Evolutionary conservation across 1,140 invertebrate species (phyloP), one percentile per base, ranked within the genome.

Genomic region (Pseudoatta argentina): DNA sequence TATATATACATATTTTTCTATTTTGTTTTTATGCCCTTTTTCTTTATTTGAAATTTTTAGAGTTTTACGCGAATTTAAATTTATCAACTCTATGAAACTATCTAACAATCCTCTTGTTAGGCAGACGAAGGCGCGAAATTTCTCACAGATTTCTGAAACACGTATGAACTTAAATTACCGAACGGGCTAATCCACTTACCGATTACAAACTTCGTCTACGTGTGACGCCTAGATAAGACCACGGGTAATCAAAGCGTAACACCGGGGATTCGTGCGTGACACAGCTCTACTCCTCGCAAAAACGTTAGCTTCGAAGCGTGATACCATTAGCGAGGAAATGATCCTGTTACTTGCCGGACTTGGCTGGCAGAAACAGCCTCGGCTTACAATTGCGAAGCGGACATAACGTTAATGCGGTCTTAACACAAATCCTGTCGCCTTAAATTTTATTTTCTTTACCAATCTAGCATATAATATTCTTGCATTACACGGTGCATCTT

Each of bases 281-380:
- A 85, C 61, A 78, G 63, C 51, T 78, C 64, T 48, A 12, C 14
- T 21, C 30, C 48, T 51, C 16, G 73, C 75, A 85, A 85, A 85
- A 85, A 78, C 82, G 61, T 76, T 78, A 39, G 24, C 59, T 64
- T 73, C 82, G 72, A 64, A 66, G 82, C 72, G 82, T 61, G 59
- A 78, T 85, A 64, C 8, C 61, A 85, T 85, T 85, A 85, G 82
- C 75, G 78, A 85, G 73, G 75, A 85, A 85, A 78, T 78, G 75
- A 75, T 83, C 69, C 57, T 30, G 67, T 82, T 82, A 82, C 53
- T 73, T 61, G 69, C 55, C 69, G 79, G 79, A 83, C 69, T 48
- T 18, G 30, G 44, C 44, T 18, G 63, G n/a, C 77, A 51, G 39
- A 30, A 61, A 73, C 44, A 14, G 34, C n/a, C 16, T 39, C 14